Base-by-base conservation (phyloP, 2,888 invertebrate genomes). In the Myathropa florea region DNA sequence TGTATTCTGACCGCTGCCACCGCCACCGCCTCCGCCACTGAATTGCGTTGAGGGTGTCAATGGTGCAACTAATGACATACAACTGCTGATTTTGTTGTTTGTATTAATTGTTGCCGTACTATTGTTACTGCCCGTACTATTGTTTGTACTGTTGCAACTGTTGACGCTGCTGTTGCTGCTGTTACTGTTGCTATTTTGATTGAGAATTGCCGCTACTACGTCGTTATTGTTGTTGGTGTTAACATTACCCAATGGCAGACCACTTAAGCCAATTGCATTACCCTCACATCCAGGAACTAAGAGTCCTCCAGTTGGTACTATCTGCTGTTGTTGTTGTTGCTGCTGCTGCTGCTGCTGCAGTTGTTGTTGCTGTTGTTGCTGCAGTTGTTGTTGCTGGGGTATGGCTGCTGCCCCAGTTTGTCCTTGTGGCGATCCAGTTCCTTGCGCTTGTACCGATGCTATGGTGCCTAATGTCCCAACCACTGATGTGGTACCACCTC, bases 161-260 rank as follows among this genome's bases (percentile, higher is more conserved):
- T 86, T 86, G 0, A 75, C 86, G 55, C 86, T 83, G 70, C 82
- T 83, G 72, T 88, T 89, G 30, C 64, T 88, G 23, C 89, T 86
- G 46, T 81, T 88, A 55, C 87, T 83, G 59, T 85, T 85, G 78
- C 84, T 88, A 64, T 85, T 83, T 57, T 80, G 80, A 78, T 75
- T 83, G 12, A 83, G 60, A 75, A 78, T 82, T 55, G 76, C 72
- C 72, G 55, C 63, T 55, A 67, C 81, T 82, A 79, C 87, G 63
- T 78, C 80, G 75, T 39, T 86, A 59, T 72, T 89, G 61, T 67
- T 88, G 68, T 72, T 89, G 61, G 63, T 88, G 68, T 72, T 84
- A 60, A 64, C 75, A 67, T 70, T 78, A 70, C 70, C 65, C 59
- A 86, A 75, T 55, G 83, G 78, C 64, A 79, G 83, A 57, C 73